These are phyloP conservation scores for Synergus laeviventris DNA, from an alignment of 2,888 invertebrate species.

Conservation along the genomic window DNA sequence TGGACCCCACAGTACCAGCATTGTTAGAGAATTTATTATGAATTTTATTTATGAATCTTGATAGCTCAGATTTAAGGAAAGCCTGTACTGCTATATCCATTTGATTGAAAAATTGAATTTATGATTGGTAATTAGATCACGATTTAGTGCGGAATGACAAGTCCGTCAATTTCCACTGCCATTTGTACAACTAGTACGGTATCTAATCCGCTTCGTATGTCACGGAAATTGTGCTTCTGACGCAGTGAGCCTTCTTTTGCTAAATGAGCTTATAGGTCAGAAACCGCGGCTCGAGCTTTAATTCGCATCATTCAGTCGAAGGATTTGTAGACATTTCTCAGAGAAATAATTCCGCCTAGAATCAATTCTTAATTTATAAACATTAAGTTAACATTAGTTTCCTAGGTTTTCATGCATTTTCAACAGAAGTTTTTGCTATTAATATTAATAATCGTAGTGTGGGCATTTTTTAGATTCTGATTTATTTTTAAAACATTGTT, in stretches of 20 bases:
- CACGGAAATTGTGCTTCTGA: conserved; percentile 28
- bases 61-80: no score
- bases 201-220: conserved; percentile 24
- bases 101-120: not conserved
- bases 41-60: no score
- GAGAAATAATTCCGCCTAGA: not conserved
- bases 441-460: no score
- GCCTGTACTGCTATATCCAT: not conserved
- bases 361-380: not conserved
- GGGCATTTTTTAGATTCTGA: no score
- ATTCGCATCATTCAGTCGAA: not conserved
- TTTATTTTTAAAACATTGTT: no score
- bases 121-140: not conserved
- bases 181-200: conserved; percentile 36
- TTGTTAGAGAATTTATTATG: no score
- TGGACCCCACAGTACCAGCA: no score
- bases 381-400: not conserved
- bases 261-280: conserved; percentile 37
- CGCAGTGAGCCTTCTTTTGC: conserved; percentile 35
- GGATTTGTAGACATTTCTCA: not conserved
- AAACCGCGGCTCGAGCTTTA: not conserved
- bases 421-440: not conserved
- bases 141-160: not conserved
- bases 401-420: conserved; percentile 5
- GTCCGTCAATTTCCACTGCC: not conserved